Evolutionary conservation across 2,797 vertebrate genomes (phyloP).

Genomic region (Simalia tracyae): DNA sequence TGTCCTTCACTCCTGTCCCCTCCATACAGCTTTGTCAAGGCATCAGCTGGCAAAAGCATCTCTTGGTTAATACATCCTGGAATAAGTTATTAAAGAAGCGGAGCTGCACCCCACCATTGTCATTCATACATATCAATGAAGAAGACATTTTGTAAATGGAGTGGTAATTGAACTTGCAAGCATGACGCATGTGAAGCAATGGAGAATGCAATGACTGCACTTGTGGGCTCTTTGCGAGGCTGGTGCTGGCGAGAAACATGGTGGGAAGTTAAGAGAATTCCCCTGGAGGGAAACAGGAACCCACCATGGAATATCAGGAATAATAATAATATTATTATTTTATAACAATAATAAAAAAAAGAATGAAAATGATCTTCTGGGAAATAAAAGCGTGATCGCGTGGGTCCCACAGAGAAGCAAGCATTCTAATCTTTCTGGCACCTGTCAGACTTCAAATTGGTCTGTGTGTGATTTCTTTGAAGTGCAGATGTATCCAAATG

Average conservation of each 20-base stretch:
- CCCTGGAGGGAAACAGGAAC: background rate
- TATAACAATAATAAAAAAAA: background rate
- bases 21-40: background rate
- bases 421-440: background rate
- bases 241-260: background rate
- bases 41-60: background rate
- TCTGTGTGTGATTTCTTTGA: background rate
- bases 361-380: background rate
- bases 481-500: background rate
- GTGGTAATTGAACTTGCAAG: background rate
- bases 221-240: background rate
- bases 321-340: background rate
- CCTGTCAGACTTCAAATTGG: background rate
- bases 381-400: background rate
- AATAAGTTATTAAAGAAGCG: constrained; percentile 7
- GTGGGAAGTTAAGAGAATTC: background rate
- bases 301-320: background rate
- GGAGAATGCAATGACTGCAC: background rate
- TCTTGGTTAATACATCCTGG: background rate
- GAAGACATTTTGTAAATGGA: background rate
- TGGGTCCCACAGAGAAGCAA: background rate
- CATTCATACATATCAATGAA: constrained; percentile 5
- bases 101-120: background rate
- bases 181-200: background rate
- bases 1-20: background rate